These are phyloP conservation scores for Choristoneura rosaceana DNA, from an alignment of 2,888 invertebrate species.

Conservation along the genomic window DNA sequence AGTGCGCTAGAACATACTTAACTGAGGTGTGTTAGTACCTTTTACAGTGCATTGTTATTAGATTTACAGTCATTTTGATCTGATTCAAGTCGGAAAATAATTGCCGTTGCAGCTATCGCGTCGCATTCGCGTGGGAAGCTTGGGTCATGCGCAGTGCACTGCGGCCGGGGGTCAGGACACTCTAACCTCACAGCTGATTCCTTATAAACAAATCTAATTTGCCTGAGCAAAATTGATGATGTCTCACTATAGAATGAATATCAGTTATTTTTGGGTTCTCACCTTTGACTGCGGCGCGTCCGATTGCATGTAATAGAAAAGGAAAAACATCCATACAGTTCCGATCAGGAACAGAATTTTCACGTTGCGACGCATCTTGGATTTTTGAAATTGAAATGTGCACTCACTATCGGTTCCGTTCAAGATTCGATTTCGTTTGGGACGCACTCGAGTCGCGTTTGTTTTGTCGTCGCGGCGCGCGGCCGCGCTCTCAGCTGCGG, in stretches of 20 bases:
- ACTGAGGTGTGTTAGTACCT: not conserved
- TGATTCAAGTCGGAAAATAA: conserved; percentile 36
- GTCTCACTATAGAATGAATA: not conserved
- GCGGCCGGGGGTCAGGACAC: conserved; percentile 52
- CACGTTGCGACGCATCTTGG: conserved; percentile 76
- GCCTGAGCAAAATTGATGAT: not conserved
- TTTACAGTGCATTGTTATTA: not conserved
- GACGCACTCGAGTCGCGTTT: conserved; percentile 38
- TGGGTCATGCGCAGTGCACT: conserved; percentile 71
- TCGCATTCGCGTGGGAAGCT: conserved; percentile 52
- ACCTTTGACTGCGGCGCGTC: conserved; percentile 76
- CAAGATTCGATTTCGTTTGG: conserved; percentile 55
- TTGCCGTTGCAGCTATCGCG: conserved; percentile 59
- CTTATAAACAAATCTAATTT: conserved; percentile 34
- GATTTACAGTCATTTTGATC: conserved; percentile 1
- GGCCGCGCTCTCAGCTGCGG: conserved; percentile 77
- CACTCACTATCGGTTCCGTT: conserved; percentile 43
- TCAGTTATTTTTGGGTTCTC: conserved; percentile 41
- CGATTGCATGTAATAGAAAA: conserved; percentile 80
- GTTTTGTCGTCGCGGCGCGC: conserved; percentile 67
- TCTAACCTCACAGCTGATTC: conserved; percentile 62
- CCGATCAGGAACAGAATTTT: conserved; percentile 76
- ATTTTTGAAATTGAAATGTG: conserved; percentile 25
- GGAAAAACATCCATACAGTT: conserved; percentile 77
- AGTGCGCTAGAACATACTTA: not conserved